Evolutionary conservation across 2,113 vertebrate genomes (phyloP), one percentile per base, ranked within the genome.

Genomic region (Elephas maximus): DNA sequence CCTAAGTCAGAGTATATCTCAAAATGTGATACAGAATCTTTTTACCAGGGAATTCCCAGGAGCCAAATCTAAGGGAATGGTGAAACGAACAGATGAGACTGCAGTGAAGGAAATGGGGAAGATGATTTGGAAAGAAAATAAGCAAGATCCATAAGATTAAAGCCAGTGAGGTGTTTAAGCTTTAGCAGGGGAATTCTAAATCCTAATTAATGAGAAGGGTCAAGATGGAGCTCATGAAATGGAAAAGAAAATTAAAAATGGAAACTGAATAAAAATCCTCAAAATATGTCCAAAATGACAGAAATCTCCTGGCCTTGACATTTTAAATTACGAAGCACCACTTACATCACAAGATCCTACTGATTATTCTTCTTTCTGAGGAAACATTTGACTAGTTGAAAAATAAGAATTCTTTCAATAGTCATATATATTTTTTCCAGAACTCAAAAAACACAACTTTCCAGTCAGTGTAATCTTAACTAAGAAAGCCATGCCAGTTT

Each of bases 171-270:
- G 21, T 81, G 26, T 77, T 23, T 90, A 51, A 74, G 41, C 5
- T 44, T 53, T 44, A 20, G n/a, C n/a, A 23, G 5, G 30, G 57
- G 48, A 88, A 82, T 82, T 15, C 41, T 78, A 90, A 87, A 51
- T 63, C 37, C 48, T 85, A 87, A 51, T 74, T 73, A 82, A 30
- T 78, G 88, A 24, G 30, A 67, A 76, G 9, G 24, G n/a, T 71
- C 24, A 44, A 90, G 88, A 44, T 69, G 74, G 57, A 57, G 20
- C 6, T 91, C 53, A 53, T 69, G 53, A 91, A 93, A 69, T 41
- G 26, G 53, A 92, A 97, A 94, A 33, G 26, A 89, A 79, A 89
- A 79, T 62, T 95, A 11, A 91, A 97, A 97, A 82, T 69, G 88
- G 93, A 94, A 87, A 91, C 65, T 41, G 15, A 88, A 90, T 77